These are phyloP conservation scores for Corythaeola cristata DNA, from an alignment of 2,113 vertebrate genomes.

Conservation along the genomic window DNA sequence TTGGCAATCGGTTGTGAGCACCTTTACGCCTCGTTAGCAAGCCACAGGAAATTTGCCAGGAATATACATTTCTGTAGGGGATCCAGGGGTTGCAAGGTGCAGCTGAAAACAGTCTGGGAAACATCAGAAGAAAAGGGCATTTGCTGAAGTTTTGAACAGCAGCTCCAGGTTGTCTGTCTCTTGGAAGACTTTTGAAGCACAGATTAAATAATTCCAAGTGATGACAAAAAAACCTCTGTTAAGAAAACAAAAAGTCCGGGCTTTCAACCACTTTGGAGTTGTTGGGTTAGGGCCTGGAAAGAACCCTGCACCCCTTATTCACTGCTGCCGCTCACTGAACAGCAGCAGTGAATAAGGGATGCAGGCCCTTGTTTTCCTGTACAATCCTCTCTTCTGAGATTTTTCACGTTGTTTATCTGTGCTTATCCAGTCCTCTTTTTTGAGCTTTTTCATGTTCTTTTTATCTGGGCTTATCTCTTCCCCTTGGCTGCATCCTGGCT, in stretches of 20 bases:
- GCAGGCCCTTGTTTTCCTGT: background rate
- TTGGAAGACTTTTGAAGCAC: background rate
- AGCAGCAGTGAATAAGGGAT: no score
- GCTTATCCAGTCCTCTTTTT: no score
- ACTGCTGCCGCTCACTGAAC: background rate
- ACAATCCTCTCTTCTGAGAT: no score
- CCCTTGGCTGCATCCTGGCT: background rate
- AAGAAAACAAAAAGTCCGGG: background rate
- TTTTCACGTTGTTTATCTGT: background rate
- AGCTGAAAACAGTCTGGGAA: background rate
- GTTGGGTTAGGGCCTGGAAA: background rate
- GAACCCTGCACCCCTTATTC: background rate
- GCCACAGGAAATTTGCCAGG: background rate
- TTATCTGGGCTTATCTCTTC: background rate
- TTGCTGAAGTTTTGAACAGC: background rate
- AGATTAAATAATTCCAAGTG: slow-evolving; percentile 6
- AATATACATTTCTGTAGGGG: background rate
- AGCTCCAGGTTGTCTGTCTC: background rate
- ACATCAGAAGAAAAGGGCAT: background rate
- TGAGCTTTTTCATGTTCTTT: background rate
- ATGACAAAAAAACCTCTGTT: background rate
- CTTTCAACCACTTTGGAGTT: background rate
- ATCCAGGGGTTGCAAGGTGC: background rate
- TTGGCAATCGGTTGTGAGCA: background rate
- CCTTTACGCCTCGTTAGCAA: background rate